Evolutionary conservation across 2,113 vertebrate genomes (phyloP).

Genomic region (Peromyscus californicus): DNA sequence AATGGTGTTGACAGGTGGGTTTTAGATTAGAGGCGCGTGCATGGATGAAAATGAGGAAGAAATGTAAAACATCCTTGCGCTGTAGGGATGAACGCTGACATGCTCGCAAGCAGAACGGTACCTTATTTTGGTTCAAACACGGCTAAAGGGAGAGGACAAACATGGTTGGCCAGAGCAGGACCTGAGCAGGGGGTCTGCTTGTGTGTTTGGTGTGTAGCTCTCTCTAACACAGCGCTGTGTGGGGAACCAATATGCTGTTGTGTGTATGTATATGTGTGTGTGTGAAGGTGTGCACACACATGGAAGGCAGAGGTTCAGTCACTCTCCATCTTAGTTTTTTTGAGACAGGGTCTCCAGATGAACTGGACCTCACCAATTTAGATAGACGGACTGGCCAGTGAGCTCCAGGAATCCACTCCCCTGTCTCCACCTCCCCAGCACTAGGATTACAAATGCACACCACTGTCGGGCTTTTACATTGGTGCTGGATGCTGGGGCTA

Average conservation of each 20-base stretch:
- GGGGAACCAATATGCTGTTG: neutral
- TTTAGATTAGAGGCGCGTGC: neutral
- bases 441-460: neutral
- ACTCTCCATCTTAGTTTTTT: neutral
- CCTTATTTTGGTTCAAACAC: neutral
- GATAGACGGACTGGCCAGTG: neutral
- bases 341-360: neutral
- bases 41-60: neutral
- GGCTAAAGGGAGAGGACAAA: neutral
- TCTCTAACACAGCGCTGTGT: too few relatives aligned
- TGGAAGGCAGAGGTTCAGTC: too few relatives aligned
- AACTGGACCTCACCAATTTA: neutral
- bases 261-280: too few relatives aligned
- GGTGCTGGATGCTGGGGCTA: neutral
- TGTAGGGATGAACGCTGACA: neutral
- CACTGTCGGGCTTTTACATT: neutral
- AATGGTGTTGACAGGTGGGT: neutral
- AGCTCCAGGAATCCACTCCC: neutral
- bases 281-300: neutral
- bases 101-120: neutral
- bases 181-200: fast-evolving
- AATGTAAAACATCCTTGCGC: neutral
- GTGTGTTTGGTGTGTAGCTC: fast-evolving
- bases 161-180: neutral
- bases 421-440: neutral